Evolutionary conservation across 2,797 vertebrate species (phyloP).

Genomic region (Danio albolineatus): DNA sequence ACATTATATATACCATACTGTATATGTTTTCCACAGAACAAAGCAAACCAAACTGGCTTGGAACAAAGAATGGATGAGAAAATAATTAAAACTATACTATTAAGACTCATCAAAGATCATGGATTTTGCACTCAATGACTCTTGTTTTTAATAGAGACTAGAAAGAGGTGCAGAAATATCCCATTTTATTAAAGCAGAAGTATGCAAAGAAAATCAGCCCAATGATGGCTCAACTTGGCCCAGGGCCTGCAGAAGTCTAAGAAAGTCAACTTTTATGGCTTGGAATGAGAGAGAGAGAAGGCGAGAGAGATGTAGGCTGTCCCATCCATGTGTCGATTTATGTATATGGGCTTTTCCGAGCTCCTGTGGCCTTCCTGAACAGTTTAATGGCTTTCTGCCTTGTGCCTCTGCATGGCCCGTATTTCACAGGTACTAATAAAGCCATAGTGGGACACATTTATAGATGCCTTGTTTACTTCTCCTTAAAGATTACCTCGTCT

Average conservation of each 20-base stretch:
- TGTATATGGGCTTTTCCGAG: conserved; percentile 45
- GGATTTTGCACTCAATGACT: background rate
- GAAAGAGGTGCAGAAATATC: conserved; percentile 20
- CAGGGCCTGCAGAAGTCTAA: conserved; percentile 12
- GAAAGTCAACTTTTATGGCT: conserved; percentile 30
- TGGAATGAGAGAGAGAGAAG: background rate
- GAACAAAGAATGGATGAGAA: background rate
- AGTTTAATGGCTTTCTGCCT: conserved; percentile 49
- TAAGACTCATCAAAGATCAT: conserved; percentile 33
- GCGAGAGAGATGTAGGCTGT: conserved; percentile 20
- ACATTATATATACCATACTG: no score
- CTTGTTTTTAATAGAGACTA: conserved; percentile 1
- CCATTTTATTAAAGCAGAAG: conserved; percentile 4
- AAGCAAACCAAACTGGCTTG: background rate
- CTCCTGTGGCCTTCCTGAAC: conserved; percentile 39
- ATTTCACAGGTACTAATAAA: conserved; percentile 51
- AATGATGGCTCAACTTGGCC: conserved; percentile 19
- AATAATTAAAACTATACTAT: background rate
- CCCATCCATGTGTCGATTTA: conserved; percentile 37
- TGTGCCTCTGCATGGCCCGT: conserved; percentile 37
- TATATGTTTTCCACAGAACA: background rate
- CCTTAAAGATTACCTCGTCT: conserved; percentile 29
- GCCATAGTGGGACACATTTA: conserved; percentile 41
- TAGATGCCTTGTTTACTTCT: conserved; percentile 47
- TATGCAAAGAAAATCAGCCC: background rate